Evolutionary conservation across 2,113 vertebrate genomes (phyloP).

Genomic region (Notothenia rossii): DNA sequence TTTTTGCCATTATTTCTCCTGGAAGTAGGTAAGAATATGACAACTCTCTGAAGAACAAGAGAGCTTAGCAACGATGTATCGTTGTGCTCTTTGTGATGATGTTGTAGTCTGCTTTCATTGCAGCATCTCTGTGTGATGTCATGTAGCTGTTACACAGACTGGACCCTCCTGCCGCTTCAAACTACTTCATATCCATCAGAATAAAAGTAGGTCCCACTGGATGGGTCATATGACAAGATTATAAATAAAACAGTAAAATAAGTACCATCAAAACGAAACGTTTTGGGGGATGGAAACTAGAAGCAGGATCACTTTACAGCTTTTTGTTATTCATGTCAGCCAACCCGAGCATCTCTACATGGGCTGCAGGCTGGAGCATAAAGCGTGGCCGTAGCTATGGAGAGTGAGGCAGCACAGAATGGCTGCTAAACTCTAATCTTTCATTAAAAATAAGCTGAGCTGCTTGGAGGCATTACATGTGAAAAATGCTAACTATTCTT

Average conservation of each 20-base stretch:
- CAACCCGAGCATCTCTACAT: not conserved
- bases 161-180: constrained; percentile 22
- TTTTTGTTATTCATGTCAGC: constrained; percentile 17
- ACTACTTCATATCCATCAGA: constrained; percentile 25
- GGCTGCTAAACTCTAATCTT: constrained; percentile 27
- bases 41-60: no score
- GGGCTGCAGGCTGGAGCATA: not conserved
- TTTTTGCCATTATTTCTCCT: no score
- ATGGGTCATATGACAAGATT: constrained; percentile 43
- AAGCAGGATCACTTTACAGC: constrained; percentile 7
- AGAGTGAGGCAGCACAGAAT: not conserved
- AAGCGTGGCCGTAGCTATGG: not conserved
- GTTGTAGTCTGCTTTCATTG: not conserved
- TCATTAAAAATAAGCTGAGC: constrained; percentile 47
- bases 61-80: no score
- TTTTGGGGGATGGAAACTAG: constrained; percentile 6
- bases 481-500: constrained; percentile 48
- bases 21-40: no score
- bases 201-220: constrained; percentile 52
- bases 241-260: constrained; percentile 44
- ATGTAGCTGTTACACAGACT: not conserved
- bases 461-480: constrained; percentile 34
- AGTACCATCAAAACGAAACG: not conserved
- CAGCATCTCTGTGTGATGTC: not conserved
- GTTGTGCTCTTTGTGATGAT: not conserved